Percentiles rank a stretch among this genome's conserved stretches.
Conservation (phyloP, 2,113 vertebrate genomes). For the Eolophus roseicapilla region DNA sequence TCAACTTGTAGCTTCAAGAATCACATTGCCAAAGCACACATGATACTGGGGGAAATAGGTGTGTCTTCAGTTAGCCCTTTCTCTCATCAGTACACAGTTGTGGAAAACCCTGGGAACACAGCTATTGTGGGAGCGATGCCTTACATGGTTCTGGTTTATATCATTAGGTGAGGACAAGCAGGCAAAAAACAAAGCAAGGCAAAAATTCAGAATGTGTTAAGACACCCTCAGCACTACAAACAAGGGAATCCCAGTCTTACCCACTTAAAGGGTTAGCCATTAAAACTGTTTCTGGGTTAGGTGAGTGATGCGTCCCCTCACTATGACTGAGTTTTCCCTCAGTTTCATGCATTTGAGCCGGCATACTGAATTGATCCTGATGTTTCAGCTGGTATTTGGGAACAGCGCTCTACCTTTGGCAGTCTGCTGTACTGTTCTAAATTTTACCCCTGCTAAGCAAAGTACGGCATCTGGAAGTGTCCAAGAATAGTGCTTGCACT, state of each 20-base stretch:
- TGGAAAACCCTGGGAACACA: not conserved
- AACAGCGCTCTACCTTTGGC: not conserved
- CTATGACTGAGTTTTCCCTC: not conserved
- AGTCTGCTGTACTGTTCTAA: not conserved
- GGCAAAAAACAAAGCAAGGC: not conserved
- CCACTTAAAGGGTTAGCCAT: not conserved
- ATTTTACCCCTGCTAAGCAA: not conserved
- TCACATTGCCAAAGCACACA: not conserved
- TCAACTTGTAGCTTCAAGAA: not conserved
- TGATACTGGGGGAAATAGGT: not conserved
- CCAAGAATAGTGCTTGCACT: not conserved
- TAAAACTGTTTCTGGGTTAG: not conserved
- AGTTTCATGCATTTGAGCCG: accelerated
- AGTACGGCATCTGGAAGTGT: not conserved
- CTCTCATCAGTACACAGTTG: not conserved
- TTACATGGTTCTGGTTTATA: not conserved
- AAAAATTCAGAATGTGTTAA: not conserved
- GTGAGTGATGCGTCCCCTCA: not conserved
- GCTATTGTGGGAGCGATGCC: not conserved
- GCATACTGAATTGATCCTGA: not conserved
- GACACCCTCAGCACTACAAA: not conserved
- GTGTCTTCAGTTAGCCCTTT: not conserved
- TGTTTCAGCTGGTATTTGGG: not conserved
- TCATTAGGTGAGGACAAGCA: not conserved
- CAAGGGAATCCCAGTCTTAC: not conserved